Evolutionary conservation across 2,113 vertebrate genomes (phyloP).

Genomic region (Malurus melanocephalus): DNA sequence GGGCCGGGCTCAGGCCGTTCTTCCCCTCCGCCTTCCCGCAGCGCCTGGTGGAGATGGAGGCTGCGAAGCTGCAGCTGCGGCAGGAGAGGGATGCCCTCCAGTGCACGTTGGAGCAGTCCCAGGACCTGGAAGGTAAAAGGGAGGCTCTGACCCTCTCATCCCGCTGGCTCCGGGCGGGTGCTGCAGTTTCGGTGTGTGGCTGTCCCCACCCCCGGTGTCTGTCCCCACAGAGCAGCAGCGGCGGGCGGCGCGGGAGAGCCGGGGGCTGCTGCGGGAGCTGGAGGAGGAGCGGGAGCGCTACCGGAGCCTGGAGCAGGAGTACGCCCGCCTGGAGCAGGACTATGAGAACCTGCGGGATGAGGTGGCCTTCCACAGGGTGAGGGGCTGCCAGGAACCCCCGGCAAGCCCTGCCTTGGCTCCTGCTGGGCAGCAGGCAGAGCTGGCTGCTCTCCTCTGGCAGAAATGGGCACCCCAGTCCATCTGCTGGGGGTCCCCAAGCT

Average conservation of each 20-base stretch:
- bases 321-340: constrained; percentile 76
- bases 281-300: constrained; percentile 71
- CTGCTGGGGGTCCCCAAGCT: neutral
- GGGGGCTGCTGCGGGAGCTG: constrained; percentile 62
- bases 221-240: constrained; percentile 39
- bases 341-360: constrained; percentile 76
- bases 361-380: constrained; percentile 72
- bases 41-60: neutral
- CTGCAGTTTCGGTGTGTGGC: neutral
- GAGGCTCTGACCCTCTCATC: fast-evolving
- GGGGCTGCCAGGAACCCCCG: neutral
- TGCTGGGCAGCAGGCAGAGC: fast-evolving
- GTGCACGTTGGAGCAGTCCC: neutral
- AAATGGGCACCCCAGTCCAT: fast-evolving
- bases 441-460: neutral
- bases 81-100: neutral
- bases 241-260: constrained; percentile 18
- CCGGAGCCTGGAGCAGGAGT: constrained; percentile 77
- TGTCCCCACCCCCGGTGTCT: neutral
- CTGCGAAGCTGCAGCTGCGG: neutral
- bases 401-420: fast-evolving
- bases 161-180: fast-evolving
- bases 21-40: fast-evolving
- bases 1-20: neutral
- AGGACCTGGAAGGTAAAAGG: neutral